Conservation (phyloP, 2,113 vertebrate genomes). For the Nematolebias whitei region DNA sequence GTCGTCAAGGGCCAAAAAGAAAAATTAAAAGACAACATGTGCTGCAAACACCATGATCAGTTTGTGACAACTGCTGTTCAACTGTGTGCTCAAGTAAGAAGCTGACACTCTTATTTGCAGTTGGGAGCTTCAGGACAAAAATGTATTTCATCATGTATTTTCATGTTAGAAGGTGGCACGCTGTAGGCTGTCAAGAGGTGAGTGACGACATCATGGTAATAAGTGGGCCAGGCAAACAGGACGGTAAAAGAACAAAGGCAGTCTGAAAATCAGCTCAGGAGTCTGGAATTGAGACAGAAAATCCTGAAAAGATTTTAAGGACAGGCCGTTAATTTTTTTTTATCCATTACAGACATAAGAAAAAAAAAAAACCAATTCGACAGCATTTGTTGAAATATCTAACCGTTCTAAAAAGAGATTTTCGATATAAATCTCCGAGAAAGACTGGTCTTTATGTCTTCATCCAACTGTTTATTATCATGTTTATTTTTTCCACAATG, state of each 20-base stretch:
- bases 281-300: constrained; percentile 26
- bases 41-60: constrained; percentile 41
- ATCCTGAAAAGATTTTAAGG: constrained; percentile 25
- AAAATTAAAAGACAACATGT: constrained; percentile 31
- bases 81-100: constrained; percentile 29
- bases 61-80: constrained; percentile 34
- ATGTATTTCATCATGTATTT: constrained; percentile 20
- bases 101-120: constrained; percentile 22
- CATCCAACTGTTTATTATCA: constrained; percentile 33
- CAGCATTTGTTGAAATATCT: constrained; percentile 24
- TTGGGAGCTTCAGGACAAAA: constrained; percentile 2
- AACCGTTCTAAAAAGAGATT: constrained; percentile 7
- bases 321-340: constrained; percentile 25
- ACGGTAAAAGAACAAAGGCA: constrained; percentile 30
- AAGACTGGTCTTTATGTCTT: constrained; percentile 44
- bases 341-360: constrained; percentile 10
- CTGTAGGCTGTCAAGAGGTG: constrained; percentile 40
- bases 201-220: constrained; percentile 45
- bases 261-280: constrained; percentile 39
- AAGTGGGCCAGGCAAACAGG: constrained; percentile 66
- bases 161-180: constrained; percentile 35
- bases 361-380: constrained; percentile 31
- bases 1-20: constrained; percentile 4
- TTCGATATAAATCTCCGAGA: constrained; percentile 41
- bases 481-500: not conserved